These are phyloP conservation scores for Heliconius aoede DNA, from an alignment of 2,888 invertebrate genomes.

Conservation along the genomic window DNA sequence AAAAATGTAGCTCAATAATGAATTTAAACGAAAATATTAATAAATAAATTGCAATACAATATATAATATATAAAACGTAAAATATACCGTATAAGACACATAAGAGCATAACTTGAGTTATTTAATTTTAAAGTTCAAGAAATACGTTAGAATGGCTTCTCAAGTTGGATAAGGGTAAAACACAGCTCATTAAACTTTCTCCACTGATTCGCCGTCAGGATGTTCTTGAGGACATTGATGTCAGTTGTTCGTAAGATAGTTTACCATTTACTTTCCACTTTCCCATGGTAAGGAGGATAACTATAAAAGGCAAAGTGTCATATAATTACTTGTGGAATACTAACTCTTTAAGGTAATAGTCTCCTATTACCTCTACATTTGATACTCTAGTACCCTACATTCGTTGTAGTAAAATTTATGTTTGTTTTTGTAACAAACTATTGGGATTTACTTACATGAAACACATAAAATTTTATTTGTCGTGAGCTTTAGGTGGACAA, in stretches of 20 bases:
- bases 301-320: neutral
- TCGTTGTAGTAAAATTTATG: neutral
- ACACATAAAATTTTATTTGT: slow-evolving; percentile 26
- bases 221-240: slow-evolving; percentile 23
- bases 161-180: slow-evolving; percentile 20
- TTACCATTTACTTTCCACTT: slow-evolving; percentile 9
- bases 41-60: neutral
- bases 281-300: neutral
- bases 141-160: slow-evolving; percentile 12
- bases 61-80: neutral
- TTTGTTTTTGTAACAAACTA: neutral
- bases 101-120: neutral
- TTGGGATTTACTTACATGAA: slow-evolving; percentile 8
- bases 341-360: neutral
- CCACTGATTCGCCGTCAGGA: slow-evolving; percentile 10
- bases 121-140: slow-evolving; percentile 19
- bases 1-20: neutral
- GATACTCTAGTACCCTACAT: neutral
- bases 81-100: neutral
- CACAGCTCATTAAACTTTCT: slow-evolving; percentile 30
- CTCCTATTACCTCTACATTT: neutral
- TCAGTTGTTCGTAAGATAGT: slow-evolving; percentile 21
- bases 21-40: neutral
- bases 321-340: neutral
- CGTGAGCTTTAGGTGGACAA: slow-evolving; percentile 14